Conservation (phyloP, 2,113 vertebrate species). For the Callaeas wilsoni region DNA sequence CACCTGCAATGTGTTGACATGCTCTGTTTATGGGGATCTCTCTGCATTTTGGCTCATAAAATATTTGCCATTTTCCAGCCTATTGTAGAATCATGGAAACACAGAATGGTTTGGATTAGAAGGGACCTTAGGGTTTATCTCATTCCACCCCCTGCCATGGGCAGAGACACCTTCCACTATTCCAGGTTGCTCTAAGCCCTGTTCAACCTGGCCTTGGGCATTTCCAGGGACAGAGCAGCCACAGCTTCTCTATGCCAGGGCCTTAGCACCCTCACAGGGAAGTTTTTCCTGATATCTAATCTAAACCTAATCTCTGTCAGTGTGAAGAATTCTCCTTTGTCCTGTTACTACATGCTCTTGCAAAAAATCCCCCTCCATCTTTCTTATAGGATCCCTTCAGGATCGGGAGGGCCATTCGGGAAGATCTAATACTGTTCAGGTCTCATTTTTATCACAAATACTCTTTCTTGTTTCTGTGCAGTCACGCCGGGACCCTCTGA, state of each 20-base stretch:
- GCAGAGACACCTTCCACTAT: neutral
- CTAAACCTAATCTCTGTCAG: neutral
- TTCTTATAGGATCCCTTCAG: neutral
- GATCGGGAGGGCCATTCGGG: neutral
- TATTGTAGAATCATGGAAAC: neutral
- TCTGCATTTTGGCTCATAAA: neutral
- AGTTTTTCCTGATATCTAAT: neutral
- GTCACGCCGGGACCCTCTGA: neutral
- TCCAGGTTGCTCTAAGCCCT: neutral
- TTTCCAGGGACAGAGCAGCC: neutral
- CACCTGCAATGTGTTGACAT: neutral
- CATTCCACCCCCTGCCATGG: neutral
- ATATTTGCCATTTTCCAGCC: neutral
- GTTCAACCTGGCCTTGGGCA: fast-evolving
- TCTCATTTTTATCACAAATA: neutral
- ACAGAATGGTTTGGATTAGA: neutral
- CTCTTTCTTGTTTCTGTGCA: neutral
- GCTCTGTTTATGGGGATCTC: neutral
- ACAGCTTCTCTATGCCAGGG: neutral
- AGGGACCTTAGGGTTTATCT: neutral
- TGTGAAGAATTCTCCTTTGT: neutral
- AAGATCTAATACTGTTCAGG: neutral
- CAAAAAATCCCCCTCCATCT: neutral
- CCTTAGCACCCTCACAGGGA: neutral
- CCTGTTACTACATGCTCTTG: neutral